Conservation (phyloP, 53 echinoderm and acorn worm species). For the Holothuria leucospilota region DNA sequence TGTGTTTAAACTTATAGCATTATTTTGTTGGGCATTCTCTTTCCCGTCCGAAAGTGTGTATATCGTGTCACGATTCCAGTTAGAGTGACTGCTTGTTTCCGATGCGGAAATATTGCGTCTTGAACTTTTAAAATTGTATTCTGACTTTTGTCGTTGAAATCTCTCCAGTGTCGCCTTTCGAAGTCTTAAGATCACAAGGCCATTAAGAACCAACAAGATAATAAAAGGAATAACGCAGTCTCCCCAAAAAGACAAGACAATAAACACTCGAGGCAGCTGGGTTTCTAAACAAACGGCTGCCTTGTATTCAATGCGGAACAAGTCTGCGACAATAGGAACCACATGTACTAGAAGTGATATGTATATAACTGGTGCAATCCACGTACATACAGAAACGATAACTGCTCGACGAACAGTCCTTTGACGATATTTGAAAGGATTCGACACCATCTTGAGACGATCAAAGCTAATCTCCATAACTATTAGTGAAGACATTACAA, state of each 20-base stretch:
- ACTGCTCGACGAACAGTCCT: not conserved
- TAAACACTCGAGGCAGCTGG: not conserved
- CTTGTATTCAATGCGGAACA: too few relatives aligned
- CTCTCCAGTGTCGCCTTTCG: not conserved
- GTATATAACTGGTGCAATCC: not conserved
- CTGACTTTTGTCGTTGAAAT: not conserved
- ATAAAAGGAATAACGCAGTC: not conserved
- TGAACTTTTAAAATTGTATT: not conserved
- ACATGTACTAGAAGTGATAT: too few relatives aligned
- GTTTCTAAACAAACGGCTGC: not conserved
- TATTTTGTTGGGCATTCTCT: too few relatives aligned
- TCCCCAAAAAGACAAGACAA: not conserved
- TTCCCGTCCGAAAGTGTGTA: too few relatives aligned
- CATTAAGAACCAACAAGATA: not conserved
- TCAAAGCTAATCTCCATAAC: constrained; percentile 9
- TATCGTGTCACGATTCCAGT: not conserved
- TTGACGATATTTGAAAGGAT: constrained; percentile 17
- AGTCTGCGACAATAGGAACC: too few relatives aligned
- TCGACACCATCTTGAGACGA: not conserved
- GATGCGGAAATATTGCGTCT: not conserved
- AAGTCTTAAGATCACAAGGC: not conserved
- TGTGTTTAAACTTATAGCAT: too few relatives aligned
- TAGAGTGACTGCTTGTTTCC: not conserved
- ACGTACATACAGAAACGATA: not conserved
- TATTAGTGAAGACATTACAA: not conserved